Evolutionary conservation across 2,113 vertebrate species (phyloP).

Genomic region (Pyxicephalus adspersus): DNA sequence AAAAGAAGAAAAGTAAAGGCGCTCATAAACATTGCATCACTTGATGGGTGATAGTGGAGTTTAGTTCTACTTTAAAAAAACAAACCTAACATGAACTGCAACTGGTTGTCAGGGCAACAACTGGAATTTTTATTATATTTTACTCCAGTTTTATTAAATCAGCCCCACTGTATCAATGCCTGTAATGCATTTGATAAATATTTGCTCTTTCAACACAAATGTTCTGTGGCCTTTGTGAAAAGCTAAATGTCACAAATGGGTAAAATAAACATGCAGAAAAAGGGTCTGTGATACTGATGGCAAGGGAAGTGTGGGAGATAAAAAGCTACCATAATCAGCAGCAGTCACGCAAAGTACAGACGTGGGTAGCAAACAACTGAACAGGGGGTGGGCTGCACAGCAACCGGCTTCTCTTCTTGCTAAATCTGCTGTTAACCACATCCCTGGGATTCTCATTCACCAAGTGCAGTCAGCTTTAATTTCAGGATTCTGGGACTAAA

Average conservation of each 20-base stretch:
- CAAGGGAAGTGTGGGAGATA: constrained; percentile 23
- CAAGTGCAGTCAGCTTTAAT: not conserved
- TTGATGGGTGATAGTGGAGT: too few relatives aligned
- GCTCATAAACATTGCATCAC: too few relatives aligned
- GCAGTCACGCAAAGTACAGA: constrained; percentile 10
- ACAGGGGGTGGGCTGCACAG: not conserved
- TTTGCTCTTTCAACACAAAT: not conserved
- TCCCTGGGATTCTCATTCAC: not conserved
- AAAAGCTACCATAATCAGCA: constrained; percentile 1
- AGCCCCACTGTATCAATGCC: too few relatives aligned
- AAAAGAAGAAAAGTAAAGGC: too few relatives aligned
- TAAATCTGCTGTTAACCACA: not conserved
- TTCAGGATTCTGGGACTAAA: not conserved
- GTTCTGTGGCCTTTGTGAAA: not conserved
- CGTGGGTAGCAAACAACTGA: constrained; percentile 14
- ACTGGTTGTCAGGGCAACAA: too few relatives aligned
- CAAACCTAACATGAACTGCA: too few relatives aligned
- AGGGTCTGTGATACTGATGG: not conserved
- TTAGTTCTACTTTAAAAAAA: too few relatives aligned
- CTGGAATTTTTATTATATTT: too few relatives aligned
- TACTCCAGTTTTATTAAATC: too few relatives aligned
- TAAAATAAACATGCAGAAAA: not conserved
- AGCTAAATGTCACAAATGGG: not conserved
- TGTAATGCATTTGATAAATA: too few relatives aligned
- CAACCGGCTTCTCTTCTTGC: not conserved